A percentile compares a stretch with the other conserved stretches of the same genome.
Conservation (phyloP, 2,888 invertebrate species). For the Charanyca ferruginea region DNA sequence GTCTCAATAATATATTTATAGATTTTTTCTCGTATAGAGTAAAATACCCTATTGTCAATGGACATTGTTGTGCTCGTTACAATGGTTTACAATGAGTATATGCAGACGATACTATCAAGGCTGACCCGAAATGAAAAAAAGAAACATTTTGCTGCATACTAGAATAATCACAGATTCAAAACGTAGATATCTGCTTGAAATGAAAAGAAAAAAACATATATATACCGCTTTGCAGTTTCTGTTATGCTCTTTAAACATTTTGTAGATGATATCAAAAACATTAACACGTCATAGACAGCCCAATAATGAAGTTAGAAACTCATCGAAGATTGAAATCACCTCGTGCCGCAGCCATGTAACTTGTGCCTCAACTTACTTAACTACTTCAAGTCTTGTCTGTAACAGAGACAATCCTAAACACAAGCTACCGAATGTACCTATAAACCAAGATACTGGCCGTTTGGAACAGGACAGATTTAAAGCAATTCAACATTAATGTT, state of each 20-base stretch:
- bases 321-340: slow-evolving; percentile 8
- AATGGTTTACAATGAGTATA: no score
- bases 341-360: slow-evolving; percentile 23
- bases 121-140: background rate
- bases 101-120: background rate
- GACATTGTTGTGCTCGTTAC: background rate
- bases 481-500: background rate
- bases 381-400: slow-evolving; percentile 21
- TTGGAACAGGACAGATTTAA: background rate
- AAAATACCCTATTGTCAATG: background rate
- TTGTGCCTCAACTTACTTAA: slow-evolving; percentile 13
- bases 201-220: no score
- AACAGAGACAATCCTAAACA: slow-evolving; percentile 6
- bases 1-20: no score
- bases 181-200: no score
- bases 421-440: background rate
- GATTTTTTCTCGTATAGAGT: no score
- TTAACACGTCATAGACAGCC: background rate
- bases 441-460: background rate
- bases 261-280: background rate
- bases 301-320: slow-evolving; percentile 41
- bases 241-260: background rate
- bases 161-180: no score
- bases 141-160: background rate
- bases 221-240: background rate